A percentile compares a stretch with the other conserved stretches of the same genome.
These are phyloP conservation scores for Aptenodytes forsteri DNA, from an alignment of 2,113 vertebrate species.

Conservation along the genomic window DNA sequence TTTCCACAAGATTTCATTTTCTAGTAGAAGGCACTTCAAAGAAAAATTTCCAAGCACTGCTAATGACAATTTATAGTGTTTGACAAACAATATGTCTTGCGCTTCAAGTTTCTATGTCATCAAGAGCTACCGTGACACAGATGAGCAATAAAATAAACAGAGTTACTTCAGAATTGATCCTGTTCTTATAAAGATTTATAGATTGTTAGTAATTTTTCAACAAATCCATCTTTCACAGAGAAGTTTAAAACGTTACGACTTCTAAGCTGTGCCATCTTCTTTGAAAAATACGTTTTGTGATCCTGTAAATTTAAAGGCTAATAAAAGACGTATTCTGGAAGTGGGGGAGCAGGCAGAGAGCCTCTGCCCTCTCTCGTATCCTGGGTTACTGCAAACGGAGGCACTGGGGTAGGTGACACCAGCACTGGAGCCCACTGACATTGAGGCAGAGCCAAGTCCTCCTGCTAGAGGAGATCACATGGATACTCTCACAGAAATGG, in stretches of 20 bases:
- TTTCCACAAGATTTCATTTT: neutral
- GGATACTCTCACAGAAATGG: neutral
- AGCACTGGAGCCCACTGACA: accelerated
- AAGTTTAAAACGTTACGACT: neutral
- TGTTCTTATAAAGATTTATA: conserved; percentile 22
- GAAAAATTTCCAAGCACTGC: neutral
- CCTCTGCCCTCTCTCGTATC: neutral
- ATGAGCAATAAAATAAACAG: conserved; percentile 43
- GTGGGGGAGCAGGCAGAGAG: neutral
- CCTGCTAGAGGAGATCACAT: neutral
- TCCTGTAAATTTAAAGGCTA: neutral
- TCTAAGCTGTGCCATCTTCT: neutral
- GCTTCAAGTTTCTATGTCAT: neutral
- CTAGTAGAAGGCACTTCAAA: neutral
- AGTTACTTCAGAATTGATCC: conserved; percentile 7
- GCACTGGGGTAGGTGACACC: accelerated
- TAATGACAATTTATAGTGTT: conserved; percentile 2
- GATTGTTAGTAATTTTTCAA: neutral
- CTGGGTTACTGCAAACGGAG: neutral
- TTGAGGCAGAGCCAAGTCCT: neutral
- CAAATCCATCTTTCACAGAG: neutral
- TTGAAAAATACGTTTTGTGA: neutral
- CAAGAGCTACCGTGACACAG: neutral
- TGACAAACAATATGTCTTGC: neutral
- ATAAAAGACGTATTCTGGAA: neutral